These are phyloP conservation scores for Cantharis lateralis DNA, from an alignment of 2,888 invertebrate species.

Conservation along the genomic window DNA sequence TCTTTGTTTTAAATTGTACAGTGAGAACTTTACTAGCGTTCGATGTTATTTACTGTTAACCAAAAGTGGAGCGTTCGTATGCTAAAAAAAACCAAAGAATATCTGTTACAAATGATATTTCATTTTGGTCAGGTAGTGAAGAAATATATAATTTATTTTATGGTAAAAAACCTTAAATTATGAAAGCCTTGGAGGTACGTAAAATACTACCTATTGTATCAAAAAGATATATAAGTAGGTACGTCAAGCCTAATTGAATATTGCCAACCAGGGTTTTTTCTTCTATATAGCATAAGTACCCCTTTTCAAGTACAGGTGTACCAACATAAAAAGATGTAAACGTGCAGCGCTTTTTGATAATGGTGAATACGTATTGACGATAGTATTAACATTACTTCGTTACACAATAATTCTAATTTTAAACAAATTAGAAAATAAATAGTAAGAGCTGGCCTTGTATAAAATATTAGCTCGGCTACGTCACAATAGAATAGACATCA, in stretches of 20 bases:
- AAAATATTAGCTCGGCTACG: slow-evolving; percentile 21
- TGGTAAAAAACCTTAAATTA: slow-evolving; percentile 23
- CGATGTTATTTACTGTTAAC: neutral
- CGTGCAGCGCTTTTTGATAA: neutral
- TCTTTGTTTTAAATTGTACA: neutral
- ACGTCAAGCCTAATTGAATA: neutral
- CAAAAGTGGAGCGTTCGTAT: neutral
- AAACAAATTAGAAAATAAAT: slow-evolving; percentile 4
- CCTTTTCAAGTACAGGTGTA: neutral
- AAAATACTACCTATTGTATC: slow-evolving; percentile 19
- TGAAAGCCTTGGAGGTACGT: slow-evolving; percentile 22
- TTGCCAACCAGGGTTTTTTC: neutral
- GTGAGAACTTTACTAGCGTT: neutral
- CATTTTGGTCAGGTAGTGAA: slow-evolving; percentile 22
- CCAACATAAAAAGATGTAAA: neutral
- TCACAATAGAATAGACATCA: slow-evolving; percentile 19
- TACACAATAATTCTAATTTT: slow-evolving; percentile 1
- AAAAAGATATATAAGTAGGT: neutral
- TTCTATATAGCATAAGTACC: neutral
- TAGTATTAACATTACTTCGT: neutral
- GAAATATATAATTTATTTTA: slow-evolving; percentile 12
- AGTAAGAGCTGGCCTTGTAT: slow-evolving; percentile 10
- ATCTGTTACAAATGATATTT: neutral
- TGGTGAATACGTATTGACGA: neutral
- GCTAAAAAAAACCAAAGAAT: neutral